Evolutionary conservation across 2,797 vertebrate genomes (phyloP).

Genomic region (Trachurus trachurus): DNA sequence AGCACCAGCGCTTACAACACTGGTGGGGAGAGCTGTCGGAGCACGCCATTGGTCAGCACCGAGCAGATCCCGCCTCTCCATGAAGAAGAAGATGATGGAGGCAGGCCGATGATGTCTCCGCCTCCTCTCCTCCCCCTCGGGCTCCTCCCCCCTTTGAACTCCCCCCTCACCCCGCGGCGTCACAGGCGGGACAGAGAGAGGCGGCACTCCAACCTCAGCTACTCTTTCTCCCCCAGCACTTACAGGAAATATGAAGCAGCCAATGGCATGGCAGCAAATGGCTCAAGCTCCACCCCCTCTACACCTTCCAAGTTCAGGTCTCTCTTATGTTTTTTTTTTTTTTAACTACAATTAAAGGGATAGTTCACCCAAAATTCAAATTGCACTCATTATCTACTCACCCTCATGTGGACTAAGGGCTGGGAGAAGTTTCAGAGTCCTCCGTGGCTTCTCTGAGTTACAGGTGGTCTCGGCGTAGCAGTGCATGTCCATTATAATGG

Average conservation of each 20-base stretch:
- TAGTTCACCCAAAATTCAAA: too few species aligned
- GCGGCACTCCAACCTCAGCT: slow-evolving; percentile 77
- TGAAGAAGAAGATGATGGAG: slow-evolving; percentile 78
- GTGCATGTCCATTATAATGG: too few species aligned
- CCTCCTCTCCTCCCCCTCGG: slow-evolving; percentile 71
- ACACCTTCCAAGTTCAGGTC: slow-evolving; percentile 75
- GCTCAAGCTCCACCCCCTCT: slow-evolving; percentile 68
- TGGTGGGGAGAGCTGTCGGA: slow-evolving; percentile 91
- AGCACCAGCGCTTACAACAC: slow-evolving; percentile 93
- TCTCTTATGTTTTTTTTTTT: not conserved
- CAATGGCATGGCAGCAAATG: slow-evolving; percentile 41
- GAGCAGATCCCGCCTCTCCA: slow-evolving; percentile 81
- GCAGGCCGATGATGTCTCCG: slow-evolving; percentile 68
- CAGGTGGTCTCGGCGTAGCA: too few species aligned
- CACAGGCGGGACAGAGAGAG: slow-evolving; percentile 61
- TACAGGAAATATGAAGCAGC: slow-evolving; percentile 69
- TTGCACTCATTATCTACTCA: too few species aligned
- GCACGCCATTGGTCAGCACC: slow-evolving; percentile 85
- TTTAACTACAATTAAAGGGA: not conserved
- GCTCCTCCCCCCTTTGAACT: slow-evolving; percentile 69
- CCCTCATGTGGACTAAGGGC: too few species aligned
- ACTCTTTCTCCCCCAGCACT: slow-evolving; percentile 64
- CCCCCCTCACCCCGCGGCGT: slow-evolving; percentile 70
- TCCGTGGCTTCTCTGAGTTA: too few species aligned
- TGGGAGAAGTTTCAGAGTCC: too few species aligned